Evolutionary conservation across 2,797 vertebrate genomes (phyloP), one percentile per base, ranked within the genome.

Genomic region (Megaceryle alcyon): DNA sequence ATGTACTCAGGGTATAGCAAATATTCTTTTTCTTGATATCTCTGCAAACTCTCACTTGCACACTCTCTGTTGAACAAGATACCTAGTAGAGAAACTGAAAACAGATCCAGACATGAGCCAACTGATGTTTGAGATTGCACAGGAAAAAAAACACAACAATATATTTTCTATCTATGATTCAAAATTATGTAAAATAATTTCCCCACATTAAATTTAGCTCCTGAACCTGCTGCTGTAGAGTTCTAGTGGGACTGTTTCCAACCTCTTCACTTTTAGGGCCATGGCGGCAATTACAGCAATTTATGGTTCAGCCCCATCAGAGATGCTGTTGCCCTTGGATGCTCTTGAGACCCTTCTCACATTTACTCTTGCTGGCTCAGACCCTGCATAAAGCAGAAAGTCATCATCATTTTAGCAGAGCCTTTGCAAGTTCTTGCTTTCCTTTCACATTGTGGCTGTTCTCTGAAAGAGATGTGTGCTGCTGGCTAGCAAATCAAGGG

Each of bases 371-470:
- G 4, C 5, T 59, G 79, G 29, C 26, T 86, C 39, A 82, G 21
- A 11, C 66, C 29, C 21, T 29, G 29, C 35, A 16, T 14, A 8
- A 3, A 65, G 39, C 11, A 66, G 29, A 69, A 91, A 68, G 16
- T 44, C 2, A 0, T 3, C 66, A 8, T 20, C 9, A 26, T 41
- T 82, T 29, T 29, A 61, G 21, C 56, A 39, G 5, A 0, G 0
- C 9, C 29, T 93, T 87, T 53, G 14, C 16, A 60, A 75, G 31
- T n/a, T 33, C 22, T 66, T 22, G 3, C 9, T 76, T 79, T 69
- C 29, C 5, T 77, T 78, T 63, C 20, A 54, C 1, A 0, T 33
- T 13, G 11, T 12, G 18, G 1, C 10, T 39, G 37, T 43, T 49
- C 19, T 70, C 26, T 37, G 26, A 31, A 72, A 49, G 13, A 72